Evolutionary conservation across 1,140 invertebrate genomes (phyloP), one percentile per base, ranked within the genome.

Genomic region (Calephelis virginiensis): DNA sequence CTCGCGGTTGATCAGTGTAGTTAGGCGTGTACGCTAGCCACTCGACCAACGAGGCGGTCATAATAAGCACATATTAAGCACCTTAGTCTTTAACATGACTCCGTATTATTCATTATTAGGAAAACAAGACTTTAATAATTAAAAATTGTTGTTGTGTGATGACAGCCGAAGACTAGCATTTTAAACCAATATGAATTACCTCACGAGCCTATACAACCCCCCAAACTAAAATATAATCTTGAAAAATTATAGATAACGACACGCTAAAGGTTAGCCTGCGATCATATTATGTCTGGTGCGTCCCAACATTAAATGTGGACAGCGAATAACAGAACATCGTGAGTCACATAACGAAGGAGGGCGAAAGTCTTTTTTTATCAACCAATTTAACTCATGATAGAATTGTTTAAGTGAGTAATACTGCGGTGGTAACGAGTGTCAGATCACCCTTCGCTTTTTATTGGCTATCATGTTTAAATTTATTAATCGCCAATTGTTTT

Each of bases 351-450:
- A 63, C 61, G 67, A 75, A 37, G 28, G 50, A 74, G 60, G 69
- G 74, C 68, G 69, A 73, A 75, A 68, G 70, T 78, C 66, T 80
- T 80, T 80, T 81, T 83, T 81, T 85, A 83, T 81, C 75, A 72
- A 79, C 74, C 76, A 83, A 82, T 85, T 85, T 84, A 83, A 76
- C 74, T 56, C 63, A 69, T 72, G 82, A 78, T 78, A 78, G 71
- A 80, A 81, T 77, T 80, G 76, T 78, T 78, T 75, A 68, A 64
- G 49, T 69, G 69, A 63, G 62, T 63, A 38, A 67, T 47, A 68
- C 45, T 49, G 53, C 38, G 45, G 43, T 67, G 61, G 46, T 48
- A 68, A 53, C 14, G 66, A 65, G 68, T 70, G 66, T 56, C 63
- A 66, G 62, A 64, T 70, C 66, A 75, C 68, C 64, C 53, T 66